Conservation (phyloP, 2,888 invertebrate genomes). For the Kryphioiulus occultus region DNA sequence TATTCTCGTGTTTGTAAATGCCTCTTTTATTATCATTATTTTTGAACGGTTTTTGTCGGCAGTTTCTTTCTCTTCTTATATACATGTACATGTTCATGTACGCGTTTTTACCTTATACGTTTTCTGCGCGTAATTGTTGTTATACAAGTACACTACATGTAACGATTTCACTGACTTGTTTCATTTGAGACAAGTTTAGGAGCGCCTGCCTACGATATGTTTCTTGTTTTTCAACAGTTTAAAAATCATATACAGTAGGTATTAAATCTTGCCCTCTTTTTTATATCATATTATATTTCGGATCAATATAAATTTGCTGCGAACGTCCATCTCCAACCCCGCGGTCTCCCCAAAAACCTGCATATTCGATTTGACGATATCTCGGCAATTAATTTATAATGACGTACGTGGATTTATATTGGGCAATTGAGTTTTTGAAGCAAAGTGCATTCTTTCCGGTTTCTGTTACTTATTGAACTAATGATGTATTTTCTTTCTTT, state of each 20-base stretch:
- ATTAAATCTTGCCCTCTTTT: neutral
- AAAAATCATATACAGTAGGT: neutral
- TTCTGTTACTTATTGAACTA: neutral
- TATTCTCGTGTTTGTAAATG: neutral
- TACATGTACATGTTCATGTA: too few species aligned
- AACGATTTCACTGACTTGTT: neutral
- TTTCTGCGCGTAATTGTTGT: neutral
- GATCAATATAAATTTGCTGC: neutral
- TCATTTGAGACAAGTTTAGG: neutral
- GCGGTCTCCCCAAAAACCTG: neutral
- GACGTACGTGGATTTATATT: neutral
- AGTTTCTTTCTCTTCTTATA: neutral
- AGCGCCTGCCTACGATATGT: neutral
- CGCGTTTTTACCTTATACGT: neutral
- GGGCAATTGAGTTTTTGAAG: neutral
- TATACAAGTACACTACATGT: neutral
- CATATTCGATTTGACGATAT: neutral
- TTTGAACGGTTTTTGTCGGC: neutral
- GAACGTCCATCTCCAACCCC: neutral
- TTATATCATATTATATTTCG: neutral
- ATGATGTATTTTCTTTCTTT: conserved; percentile 10
- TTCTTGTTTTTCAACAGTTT: neutral
- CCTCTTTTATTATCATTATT: neutral
- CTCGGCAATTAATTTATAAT: neutral
- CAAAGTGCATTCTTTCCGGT: neutral